Conservation (phyloP, 2,113 vertebrate species). For the Stomatorhinus ivindoensis region DNA sequence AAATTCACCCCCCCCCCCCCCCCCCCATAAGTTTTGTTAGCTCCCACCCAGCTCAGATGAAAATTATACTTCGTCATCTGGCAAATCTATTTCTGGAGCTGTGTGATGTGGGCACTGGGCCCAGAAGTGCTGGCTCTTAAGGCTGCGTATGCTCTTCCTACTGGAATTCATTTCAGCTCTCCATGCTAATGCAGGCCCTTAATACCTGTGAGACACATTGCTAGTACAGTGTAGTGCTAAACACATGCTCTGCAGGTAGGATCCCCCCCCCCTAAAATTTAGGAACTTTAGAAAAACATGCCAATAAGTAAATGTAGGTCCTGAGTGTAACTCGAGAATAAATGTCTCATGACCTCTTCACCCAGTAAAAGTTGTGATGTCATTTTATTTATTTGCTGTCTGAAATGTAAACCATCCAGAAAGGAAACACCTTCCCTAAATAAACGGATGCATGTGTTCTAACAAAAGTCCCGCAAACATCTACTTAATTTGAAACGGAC, state of each 20-base stretch:
- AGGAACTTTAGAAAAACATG: not conserved
- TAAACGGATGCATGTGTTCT: not conserved
- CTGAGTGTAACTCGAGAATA: not conserved
- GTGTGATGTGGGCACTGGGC: not conserved
- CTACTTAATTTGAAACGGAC: not conserved
- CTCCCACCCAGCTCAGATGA: not conserved
- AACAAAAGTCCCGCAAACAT: not conserved
- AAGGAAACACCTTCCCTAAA: not conserved
- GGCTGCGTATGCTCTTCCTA: not conserved
- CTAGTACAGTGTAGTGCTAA: not conserved
- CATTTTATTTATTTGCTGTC: constrained; percentile 30
- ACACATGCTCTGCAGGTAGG: not conserved
- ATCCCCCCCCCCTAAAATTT: not conserved
- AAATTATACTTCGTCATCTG: not conserved
- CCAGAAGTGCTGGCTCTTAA: not conserved
- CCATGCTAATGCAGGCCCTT: not conserved
- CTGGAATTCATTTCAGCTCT: not conserved
- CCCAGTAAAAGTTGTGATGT: constrained; percentile 60
- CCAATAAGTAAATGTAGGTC: not conserved
- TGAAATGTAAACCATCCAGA: not conserved
- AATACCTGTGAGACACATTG: not conserved
- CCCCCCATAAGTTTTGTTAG: not conserved
- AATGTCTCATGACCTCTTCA: constrained; percentile 49
- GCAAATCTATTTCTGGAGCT: not conserved
- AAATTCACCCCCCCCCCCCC: not conserved